Percentiles rank a stretch among this genome's conserved stretches.
phyloP scores from a whole-genome alignment of 2,113 vertebrate genomes.

The Engraulis encrasicolus region DNA sequence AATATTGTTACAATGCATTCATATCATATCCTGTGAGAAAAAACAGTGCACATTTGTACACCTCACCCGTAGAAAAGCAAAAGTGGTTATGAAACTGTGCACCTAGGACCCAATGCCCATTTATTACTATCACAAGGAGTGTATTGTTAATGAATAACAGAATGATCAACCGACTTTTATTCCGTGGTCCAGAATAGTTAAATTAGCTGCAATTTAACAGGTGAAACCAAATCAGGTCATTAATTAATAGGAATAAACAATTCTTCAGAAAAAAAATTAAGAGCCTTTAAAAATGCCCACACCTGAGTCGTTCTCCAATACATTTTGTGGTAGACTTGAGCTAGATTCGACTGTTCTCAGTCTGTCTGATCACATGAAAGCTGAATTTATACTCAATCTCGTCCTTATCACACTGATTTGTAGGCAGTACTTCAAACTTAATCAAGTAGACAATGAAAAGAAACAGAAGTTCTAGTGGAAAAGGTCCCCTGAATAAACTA shows the following conservation, averaged over 20 bases:
- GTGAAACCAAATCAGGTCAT: neutral
- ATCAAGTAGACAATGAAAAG: neutral
- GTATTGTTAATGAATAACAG: neutral
- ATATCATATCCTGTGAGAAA: neutral
- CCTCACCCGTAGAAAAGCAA: slow-evolving; percentile 12
- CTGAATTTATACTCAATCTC: neutral
- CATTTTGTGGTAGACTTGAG: neutral
- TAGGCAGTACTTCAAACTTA: too few relatives aligned
- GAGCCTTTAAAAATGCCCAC: neutral
- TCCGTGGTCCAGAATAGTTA: neutral
- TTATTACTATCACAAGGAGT: neutral
- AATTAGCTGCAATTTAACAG: neutral
- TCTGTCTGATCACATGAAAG: neutral
- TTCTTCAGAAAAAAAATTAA: neutral
- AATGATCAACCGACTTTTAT: neutral
- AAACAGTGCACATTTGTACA: neutral
- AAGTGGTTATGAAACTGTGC: neutral
- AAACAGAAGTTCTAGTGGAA: neutral
- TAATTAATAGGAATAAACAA: neutral
- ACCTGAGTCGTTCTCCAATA: slow-evolving; percentile 14
- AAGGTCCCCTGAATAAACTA: neutral
- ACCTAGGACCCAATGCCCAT: neutral
- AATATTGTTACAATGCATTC: neutral
- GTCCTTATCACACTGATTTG: neutral
- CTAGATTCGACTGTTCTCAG: neutral